Evolutionary conservation across 2,797 vertebrate species (phyloP).

Genomic region (Gymnopithys bicolor): DNA sequence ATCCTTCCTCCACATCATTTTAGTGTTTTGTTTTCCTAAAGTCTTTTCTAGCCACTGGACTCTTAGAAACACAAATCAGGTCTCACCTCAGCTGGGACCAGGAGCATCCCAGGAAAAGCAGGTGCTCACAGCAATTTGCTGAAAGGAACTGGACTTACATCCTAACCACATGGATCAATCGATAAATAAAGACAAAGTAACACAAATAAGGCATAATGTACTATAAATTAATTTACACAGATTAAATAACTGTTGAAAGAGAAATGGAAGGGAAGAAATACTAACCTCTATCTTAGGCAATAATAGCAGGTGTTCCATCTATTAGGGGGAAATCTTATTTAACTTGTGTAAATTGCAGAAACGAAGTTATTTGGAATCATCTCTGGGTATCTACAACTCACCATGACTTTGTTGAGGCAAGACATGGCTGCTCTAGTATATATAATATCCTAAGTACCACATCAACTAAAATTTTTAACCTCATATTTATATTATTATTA

Average conservation of each 20-base stretch:
- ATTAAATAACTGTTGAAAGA: background rate
- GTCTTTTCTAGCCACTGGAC: background rate
- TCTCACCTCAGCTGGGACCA: background rate
- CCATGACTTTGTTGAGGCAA: background rate
- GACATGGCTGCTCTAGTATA: background rate
- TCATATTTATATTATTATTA: background rate
- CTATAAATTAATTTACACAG: background rate
- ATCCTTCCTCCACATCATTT: background rate
- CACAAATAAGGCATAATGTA: background rate
- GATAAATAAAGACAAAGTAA: background rate
- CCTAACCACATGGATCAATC: background rate
- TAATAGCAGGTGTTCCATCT: background rate
- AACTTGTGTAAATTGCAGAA: background rate
- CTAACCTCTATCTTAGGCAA: background rate
- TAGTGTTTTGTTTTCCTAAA: background rate
- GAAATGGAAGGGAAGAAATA: background rate
- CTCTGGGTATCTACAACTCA: background rate
- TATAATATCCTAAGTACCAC: background rate
- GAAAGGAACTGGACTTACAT: background rate
- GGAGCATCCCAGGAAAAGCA: background rate
- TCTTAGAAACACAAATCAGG: background rate
- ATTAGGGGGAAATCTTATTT: background rate
- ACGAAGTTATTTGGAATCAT: background rate
- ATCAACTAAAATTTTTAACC: background rate
- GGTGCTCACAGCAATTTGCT: background rate